Evolutionary conservation across 2,888 invertebrate genomes (phyloP), one percentile per base, ranked within the genome.

Genomic region (Andrena bucephala): DNA sequence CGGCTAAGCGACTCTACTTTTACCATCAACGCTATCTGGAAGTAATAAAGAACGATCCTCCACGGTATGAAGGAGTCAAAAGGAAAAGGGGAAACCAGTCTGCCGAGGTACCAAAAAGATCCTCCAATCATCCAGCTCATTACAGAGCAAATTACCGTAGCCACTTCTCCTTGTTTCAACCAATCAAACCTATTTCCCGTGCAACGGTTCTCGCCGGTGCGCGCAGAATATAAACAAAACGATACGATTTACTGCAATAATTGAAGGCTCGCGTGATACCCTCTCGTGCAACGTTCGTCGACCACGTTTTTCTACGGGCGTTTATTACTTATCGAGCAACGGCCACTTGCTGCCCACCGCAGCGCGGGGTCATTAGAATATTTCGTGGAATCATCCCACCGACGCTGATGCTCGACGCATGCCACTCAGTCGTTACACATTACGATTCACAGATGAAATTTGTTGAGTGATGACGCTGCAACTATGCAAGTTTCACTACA

Each of bases 321-420:
- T 65, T 78, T 57, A 68, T 67, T 54, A 63, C n/a, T 74, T 50
- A 63, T 74, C 74, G 74, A 57, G 48, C 62, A 74, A 57, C 48
- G 48, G 62, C 48, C 60, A 36, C 54, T 54, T 54, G 20, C 54
- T 16, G 24, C n/a, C 7, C 16, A 13, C 29, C 24, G 2, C 10
- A 57, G 24, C 57, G 27, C 29, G 31, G 8, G 1, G 57, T 31
- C 66, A 10, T 66, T 66, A 20, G 62, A 74, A 57, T n/a, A 54
- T 33, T 42, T 67, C 62, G 67, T 54, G 31, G 33, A 54, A 57
- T 74, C 31, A 10, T 1, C 57, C 48, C 13, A n/a, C 13, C 16
- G 8, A 2, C 0, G 10, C 2, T 31, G 24, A 59, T 8, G n/a
- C n/a, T 24, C 16, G 31, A 6, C 50, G 29, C 24, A 16, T 33